A percentile compares a stretch with the other conserved stretches of the same genome.
phyloP scores from a whole-genome alignment of 1,140 invertebrate genomes.

The Drepana arcuata region DNA sequence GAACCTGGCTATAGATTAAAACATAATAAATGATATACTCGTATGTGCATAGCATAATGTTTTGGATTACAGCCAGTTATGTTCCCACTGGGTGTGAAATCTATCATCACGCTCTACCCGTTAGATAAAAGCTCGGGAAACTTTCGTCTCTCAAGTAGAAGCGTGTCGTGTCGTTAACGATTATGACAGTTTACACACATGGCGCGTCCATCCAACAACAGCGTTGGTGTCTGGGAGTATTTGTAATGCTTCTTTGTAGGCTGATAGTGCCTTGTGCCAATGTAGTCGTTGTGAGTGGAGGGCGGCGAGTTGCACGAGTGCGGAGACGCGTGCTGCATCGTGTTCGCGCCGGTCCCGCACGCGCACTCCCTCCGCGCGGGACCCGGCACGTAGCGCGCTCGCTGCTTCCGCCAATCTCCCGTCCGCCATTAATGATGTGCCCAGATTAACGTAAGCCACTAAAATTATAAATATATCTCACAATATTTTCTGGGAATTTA shows the following conservation, averaged over 20 bases:
- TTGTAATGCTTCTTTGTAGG: conserved; percentile 89
- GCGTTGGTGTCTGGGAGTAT: conserved; percentile 77
- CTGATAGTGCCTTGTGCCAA: conserved; percentile 87
- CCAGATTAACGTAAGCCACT: conserved; percentile 97
- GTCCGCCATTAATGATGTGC: conserved; percentile 86
- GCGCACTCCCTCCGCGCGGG: conserved; percentile 86
- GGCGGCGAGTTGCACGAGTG: conserved; percentile 91
- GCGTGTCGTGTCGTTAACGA: too few species aligned
- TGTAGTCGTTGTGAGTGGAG: conserved; percentile 90
- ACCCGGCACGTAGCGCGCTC: conserved; percentile 85
- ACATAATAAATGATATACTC: too few species aligned
- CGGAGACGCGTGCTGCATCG: conserved; percentile 90
- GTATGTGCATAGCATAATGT: too few species aligned
- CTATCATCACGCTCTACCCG: background rate
- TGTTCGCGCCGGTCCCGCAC: conserved; percentile 92
- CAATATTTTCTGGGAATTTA: too few species aligned
- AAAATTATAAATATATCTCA: too few species aligned
- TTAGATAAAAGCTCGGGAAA: background rate
- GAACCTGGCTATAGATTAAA: too few species aligned
- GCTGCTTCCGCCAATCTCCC: conserved; percentile 89
- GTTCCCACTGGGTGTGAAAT: too few species aligned
- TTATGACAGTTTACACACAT: too few species aligned
- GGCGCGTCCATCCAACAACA: conserved; percentile 54
- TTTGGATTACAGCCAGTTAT: too few species aligned
- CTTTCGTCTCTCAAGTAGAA: background rate